Conservation (phyloP, 2,113 vertebrate genomes). For the Psophia crepitans region DNA sequence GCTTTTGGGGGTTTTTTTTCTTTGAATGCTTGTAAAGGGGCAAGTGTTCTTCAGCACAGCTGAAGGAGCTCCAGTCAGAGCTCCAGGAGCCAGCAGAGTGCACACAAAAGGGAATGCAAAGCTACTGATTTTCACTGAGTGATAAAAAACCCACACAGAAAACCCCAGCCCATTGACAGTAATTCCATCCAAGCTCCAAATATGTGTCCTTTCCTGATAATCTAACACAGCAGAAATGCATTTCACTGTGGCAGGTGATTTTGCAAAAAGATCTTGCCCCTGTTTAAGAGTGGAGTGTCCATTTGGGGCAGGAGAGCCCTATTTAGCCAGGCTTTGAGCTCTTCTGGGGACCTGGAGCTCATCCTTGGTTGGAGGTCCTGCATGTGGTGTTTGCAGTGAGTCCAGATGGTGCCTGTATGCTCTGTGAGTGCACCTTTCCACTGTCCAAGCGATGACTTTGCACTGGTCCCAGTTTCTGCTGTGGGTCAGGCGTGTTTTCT, state of each 20-base stretch:
- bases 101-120: background rate
- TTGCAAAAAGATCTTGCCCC: background rate
- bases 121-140: background rate
- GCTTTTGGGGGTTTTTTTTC: background rate
- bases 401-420: fast-evolving
- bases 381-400: background rate
- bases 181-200: background rate
- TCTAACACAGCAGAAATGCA: background rate
- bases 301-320: background rate
- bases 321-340: background rate
- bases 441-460: background rate
- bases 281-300: background rate
- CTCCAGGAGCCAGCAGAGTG: background rate
- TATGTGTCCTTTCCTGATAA: background rate
- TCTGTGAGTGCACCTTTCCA: background rate
- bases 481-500: background rate
- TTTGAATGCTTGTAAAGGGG: background rate
- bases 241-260: background rate
- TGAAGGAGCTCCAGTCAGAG: background rate
- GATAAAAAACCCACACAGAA: background rate
- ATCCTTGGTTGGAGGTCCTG: background rate
- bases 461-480: background rate
- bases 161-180: background rate
- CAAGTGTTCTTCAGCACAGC: background rate
- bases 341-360: background rate